Evolutionary conservation across 2,888 invertebrate genomes (phyloP), one percentile per base, ranked within the genome.

Genomic region (Teinopalpus imperialis): DNA sequence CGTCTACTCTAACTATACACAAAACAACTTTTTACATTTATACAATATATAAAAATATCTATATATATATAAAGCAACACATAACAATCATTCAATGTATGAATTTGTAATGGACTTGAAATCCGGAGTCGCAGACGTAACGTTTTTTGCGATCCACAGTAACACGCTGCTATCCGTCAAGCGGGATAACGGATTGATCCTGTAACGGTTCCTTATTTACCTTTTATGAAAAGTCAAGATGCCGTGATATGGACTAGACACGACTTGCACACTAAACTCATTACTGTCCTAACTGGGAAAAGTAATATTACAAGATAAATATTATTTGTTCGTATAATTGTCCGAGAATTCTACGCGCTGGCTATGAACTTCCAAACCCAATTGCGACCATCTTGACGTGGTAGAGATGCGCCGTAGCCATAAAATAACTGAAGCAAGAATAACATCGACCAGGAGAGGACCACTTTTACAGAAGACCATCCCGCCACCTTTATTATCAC

Each of bases 131-230:
- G 18, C 27, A 20, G 45, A 35, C 27, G 10, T 29, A 6, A 16
- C 16, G 7, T 39, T 45, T 40, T 45, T 40, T 40, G 26, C 40
- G 8, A 40, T 34, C 6, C 3, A 29, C 26, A 27, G 34, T 44
- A 37, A 37, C 44, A 44, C 24, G 32, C 32, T 13, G 26, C 26
- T 12, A 21, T 32, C 30, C 34, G 29, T 39, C 39, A 26, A 26
- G 13, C 20, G 45, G 32, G 40, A 34, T 45, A 45, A 45, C 45
- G 45, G 45, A 45, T 29, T 45, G 39, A 39, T 45, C 45, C 45
- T 45, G 45, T 40, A 39, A 45, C 39, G 26, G 44, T 32, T 39
- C 14, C 34, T 34, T 45, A 45, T 39, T 45, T 40, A 34, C 40
- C 40, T 34, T 45, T 27, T 34, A 26, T 24, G 24, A 21, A 10